Conservation (phyloP, 2,888 invertebrate genomes). For the Lasioglossum zephyrum region DNA sequence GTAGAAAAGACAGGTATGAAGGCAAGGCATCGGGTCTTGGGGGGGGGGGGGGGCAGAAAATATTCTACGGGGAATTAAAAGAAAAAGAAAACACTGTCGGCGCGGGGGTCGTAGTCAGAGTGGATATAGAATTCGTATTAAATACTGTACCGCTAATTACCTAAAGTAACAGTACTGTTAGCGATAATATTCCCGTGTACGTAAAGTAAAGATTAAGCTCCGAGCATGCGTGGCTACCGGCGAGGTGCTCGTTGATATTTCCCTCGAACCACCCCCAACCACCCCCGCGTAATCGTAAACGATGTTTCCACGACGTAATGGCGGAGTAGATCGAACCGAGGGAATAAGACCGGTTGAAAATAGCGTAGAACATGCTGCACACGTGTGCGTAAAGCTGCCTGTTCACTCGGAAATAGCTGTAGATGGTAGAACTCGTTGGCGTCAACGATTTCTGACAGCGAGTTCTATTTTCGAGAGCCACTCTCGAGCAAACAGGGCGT, state of each 20-base stretch:
- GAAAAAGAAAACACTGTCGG: neutral
- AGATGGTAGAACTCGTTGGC: neutral
- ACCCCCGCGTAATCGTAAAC: constrained; percentile 73
- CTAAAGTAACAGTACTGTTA: constrained; percentile 75
- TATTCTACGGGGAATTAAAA: constrained; percentile 6
- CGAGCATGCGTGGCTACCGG: constrained; percentile 71
- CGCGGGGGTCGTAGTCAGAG: neutral
- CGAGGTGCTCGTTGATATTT: constrained; percentile 72
- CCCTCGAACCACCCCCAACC: neutral
- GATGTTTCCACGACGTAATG: constrained; percentile 71
- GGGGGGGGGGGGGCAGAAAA: neutral
- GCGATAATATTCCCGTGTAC: constrained; percentile 78
- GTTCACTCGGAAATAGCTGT: neutral
- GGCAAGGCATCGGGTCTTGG: constrained; percentile 63
- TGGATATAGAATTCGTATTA: constrained; percentile 62
- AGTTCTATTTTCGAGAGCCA: neutral
- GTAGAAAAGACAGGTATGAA: constrained; percentile 74
- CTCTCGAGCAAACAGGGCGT: constrained; percentile 3
- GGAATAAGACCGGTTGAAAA: constrained; percentile 16
- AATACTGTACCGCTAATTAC: constrained; percentile 77
- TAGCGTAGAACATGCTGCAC: constrained; percentile 38
- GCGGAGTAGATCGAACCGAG: constrained; percentile 35
- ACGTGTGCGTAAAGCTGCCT: neutral
- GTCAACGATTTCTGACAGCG: neutral
- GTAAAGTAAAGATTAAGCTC: constrained; percentile 77